These are phyloP conservation scores for Piprites chloris DNA, from an alignment of 2,113 vertebrate genomes.

Conservation along the genomic window DNA sequence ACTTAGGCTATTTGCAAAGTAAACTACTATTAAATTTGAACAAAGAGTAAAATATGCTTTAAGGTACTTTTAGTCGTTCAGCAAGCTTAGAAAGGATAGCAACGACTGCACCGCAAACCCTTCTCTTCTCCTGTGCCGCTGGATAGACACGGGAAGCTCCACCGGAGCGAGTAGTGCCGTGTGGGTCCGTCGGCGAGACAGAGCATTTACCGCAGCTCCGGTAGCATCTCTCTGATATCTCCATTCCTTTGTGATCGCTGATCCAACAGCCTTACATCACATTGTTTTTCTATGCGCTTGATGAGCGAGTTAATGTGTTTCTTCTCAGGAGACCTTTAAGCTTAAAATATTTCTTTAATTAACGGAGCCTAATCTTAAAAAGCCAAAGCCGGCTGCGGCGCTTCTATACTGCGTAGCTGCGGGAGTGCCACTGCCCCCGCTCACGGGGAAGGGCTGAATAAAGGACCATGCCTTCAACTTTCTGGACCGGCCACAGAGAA, in stretches of 20 bases:
- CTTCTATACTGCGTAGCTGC: neutral
- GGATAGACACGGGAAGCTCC: neutral
- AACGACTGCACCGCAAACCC: neutral
- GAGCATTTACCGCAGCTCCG: neutral
- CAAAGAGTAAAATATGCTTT: neutral
- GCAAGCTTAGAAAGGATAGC: neutral
- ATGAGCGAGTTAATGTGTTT: neutral
- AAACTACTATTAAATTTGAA: neutral
- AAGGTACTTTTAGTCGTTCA: neutral
- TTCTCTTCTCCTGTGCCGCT: neutral
- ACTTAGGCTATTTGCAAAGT: neutral
- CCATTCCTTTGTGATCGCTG: neutral
- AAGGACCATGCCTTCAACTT: neutral
- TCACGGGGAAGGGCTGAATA: neutral
- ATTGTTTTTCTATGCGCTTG: neutral
- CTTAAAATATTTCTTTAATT: constrained; percentile 41
- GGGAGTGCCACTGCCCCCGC: neutral
- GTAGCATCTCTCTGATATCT: neutral
- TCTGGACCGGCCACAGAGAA: neutral
- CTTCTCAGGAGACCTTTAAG: constrained; percentile 40
- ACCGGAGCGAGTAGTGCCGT: neutral
- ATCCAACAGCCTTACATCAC: neutral
- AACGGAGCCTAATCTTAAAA: neutral
- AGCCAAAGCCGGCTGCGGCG: neutral
- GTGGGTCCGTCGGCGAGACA: neutral